Evolutionary conservation across 2,113 vertebrate species (phyloP).

Genomic region (Mastomys natalensis): DNA sequence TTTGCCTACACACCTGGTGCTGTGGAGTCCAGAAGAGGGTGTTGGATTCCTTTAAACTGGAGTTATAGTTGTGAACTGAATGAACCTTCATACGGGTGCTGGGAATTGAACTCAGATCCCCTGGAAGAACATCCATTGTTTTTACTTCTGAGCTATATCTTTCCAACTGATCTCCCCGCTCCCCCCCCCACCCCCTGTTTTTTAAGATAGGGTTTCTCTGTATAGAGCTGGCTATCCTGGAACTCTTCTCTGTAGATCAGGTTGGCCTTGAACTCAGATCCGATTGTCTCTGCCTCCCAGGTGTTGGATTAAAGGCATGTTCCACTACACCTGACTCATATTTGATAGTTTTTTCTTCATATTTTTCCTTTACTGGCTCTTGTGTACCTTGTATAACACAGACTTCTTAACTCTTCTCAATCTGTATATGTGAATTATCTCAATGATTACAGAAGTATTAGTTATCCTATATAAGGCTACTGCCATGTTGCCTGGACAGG

Average conservation of each 20-base stretch:
- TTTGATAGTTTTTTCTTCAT: background rate
- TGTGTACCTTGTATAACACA: background rate
- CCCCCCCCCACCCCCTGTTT: background rate
- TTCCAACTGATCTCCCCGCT: background rate
- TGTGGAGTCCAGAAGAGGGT: background rate
- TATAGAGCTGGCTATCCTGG: background rate
- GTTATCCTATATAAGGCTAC: background rate
- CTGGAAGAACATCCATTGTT: background rate
- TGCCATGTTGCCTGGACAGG: background rate
- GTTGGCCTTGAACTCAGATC: background rate
- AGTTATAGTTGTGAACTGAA: no score
- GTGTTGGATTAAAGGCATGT: background rate
- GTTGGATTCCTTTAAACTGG: background rate
- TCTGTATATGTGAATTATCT: background rate
- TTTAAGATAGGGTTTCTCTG: background rate
- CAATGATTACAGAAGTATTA: background rate
- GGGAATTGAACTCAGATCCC: background rate
- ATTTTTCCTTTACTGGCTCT: conserved; percentile 7
- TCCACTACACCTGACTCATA: background rate
- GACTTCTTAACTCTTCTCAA: background rate
- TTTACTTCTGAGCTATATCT: background rate
- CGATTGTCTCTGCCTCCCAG: background rate
- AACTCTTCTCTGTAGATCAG: background rate
- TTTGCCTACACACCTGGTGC: background rate
- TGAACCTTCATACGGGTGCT: background rate